Evolutionary conservation across 2,113 vertebrate species (phyloP), one percentile per base, ranked within the genome.

Genomic region (Petromus typicus): DNA sequence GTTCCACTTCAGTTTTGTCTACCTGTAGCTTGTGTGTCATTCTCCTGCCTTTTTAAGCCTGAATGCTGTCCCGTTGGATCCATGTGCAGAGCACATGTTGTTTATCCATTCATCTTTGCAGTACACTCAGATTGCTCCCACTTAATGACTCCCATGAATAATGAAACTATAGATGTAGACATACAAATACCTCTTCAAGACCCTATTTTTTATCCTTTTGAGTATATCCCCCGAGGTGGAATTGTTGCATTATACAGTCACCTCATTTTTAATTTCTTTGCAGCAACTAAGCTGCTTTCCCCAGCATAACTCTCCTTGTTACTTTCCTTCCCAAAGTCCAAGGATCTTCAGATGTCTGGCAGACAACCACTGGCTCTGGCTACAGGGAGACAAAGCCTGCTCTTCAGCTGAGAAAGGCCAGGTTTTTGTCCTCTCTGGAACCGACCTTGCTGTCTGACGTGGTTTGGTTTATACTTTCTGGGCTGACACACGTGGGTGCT

Each of bases 11-110:
- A 45, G 43, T 7, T 32, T 90, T 43, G 80, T 54, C 17, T 22
- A 37, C 27, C 32, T 63, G 45, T 12, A 20, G 25, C 12, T 0
- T 18, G 9, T 4, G 5, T 51, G n/a, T n/a, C n/a, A n/a, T n/a
- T n/a, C 66, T 43, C 9, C 27, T 94, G 71, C 34, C 23, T 73
- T 20, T 93, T 40, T 32, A 45, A 84, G 51, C 43, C 10, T 43
- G 16, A 27, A 14, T 67, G n/a, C 9, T 40, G 30, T 43, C 78
- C 22, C 51, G 40, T 7, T 34, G 18, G 4, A 11, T 66, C 8
- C 6, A 40, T 34, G 45, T 51, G 22, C 4, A 51, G 25, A 14
- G 2, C 40, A 13, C 32, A 9, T 34, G 82, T 83, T 87, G 25
- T 37, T 8, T 9, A 67, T 23, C 51, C 16, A 5, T 54, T 59